phyloP scores from a whole-genome alignment of 92 coral and sea anemone species.

The Parazoanthus swiftii region DNA sequence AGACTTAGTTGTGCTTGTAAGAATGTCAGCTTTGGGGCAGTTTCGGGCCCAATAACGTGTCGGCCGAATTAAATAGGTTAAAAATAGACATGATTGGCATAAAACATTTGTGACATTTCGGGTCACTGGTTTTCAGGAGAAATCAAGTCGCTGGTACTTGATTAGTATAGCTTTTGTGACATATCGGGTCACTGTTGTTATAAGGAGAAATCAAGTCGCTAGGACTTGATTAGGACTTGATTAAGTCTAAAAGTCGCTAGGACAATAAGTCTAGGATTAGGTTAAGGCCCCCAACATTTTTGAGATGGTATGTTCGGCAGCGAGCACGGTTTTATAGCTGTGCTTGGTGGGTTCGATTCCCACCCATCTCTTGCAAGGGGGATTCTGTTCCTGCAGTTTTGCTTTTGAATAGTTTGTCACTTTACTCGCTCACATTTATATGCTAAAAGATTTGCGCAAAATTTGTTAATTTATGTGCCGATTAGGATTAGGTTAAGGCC shows the following conservation, averaged over 20 bases:
- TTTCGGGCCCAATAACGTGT: too few relatives aligned
- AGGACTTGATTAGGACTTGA: neutral
- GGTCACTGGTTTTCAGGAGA: too few relatives aligned
- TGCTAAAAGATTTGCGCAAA: too few relatives aligned
- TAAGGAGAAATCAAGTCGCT: neutral
- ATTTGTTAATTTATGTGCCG: too few relatives aligned
- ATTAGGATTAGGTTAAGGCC: neutral
- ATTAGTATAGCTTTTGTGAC: too few relatives aligned
- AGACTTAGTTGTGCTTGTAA: too few relatives aligned
- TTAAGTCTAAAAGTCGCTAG: too few relatives aligned
- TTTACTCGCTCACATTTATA: neutral
- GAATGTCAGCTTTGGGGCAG: too few relatives aligned
- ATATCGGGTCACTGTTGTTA: neutral
- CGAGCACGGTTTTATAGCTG: neutral
- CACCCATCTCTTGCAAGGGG: neutral
- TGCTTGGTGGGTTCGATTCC: slow-evolving; percentile 18
- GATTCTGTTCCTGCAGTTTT: neutral
- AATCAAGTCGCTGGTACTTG: too few relatives aligned
- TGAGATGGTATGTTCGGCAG: slow-evolving; percentile 2
- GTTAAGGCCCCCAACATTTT: neutral
- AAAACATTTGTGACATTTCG: too few relatives aligned
- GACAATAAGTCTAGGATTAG: neutral
- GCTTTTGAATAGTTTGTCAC: neutral
- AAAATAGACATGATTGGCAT: neutral
- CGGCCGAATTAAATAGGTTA: neutral